Conservation (phyloP, 2,888 invertebrate species). For the Cosmorhoe ocellata region DNA sequence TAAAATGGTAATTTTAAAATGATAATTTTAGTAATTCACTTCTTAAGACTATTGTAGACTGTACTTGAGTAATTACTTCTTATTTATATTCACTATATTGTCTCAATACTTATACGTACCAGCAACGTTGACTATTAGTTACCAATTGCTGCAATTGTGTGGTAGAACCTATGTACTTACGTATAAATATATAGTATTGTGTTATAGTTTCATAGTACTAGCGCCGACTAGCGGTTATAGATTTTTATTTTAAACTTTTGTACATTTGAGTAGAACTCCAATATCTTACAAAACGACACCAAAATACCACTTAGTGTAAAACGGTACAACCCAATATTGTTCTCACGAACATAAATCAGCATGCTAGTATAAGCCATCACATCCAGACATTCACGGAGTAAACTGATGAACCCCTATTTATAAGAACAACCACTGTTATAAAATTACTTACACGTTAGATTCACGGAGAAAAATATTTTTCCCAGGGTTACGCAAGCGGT, state of each 20-base stretch:
- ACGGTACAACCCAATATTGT: constrained; percentile 45
- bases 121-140: constrained; percentile 56
- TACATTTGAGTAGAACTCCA: constrained; percentile 59
- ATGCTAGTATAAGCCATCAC: constrained; percentile 72
- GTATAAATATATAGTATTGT: constrained; percentile 50
- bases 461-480: constrained; percentile 82
- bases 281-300: constrained; percentile 54
- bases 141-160: constrained; percentile 65
- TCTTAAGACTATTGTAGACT: constrained; percentile 49
- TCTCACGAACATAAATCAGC: constrained; percentile 65
- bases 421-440: constrained; percentile 75
- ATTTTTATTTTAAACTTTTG: constrained; percentile 57
- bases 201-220: constrained; percentile 68
- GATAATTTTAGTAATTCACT: constrained; percentile 50
- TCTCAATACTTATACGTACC: constrained; percentile 53
- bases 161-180: constrained; percentile 59
- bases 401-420: constrained; percentile 50
- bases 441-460: constrained; percentile 81
- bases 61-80: constrained; percentile 54
- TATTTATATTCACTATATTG: constrained; percentile 61
- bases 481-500: constrained; percentile 83
- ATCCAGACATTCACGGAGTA: constrained; percentile 66
- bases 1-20: constrained; percentile 56
- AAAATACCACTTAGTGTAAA: constrained; percentile 55
- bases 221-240: constrained; percentile 73